These are phyloP conservation scores for Penaeus indicus DNA, from an alignment of 1,140 invertebrate species.

Conservation along the genomic window DNA sequence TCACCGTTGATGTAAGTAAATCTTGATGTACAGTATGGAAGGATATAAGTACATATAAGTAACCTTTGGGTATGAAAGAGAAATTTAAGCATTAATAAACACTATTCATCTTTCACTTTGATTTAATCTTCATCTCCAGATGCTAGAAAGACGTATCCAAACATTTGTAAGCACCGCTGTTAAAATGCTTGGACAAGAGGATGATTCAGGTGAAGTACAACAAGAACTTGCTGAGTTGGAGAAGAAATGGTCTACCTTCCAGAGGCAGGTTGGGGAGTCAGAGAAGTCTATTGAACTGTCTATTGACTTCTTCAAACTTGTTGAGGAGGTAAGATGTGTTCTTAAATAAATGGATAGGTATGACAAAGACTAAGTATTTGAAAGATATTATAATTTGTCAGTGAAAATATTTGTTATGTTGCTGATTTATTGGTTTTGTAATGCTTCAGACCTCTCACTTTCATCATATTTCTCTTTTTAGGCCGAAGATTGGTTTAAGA, in stretches of 20 bases:
- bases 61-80: too few species aligned
- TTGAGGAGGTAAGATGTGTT: constrained; percentile 74
- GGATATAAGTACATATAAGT: too few species aligned
- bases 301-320: constrained; percentile 74
- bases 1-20: constrained; percentile 81
- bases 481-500: constrained; percentile 82
- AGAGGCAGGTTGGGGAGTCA: constrained; percentile 78
- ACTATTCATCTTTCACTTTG: too few species aligned
- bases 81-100: too few species aligned
- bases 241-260: constrained; percentile 81
- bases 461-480: constrained; percentile 66
- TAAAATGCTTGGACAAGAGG: constrained; percentile 74
- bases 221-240: constrained; percentile 78
- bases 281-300: constrained; percentile 75
- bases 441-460: neutral
- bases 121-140: constrained; percentile 69
- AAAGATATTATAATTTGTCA: neutral
- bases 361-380: neutral
- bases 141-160: constrained; percentile 81
- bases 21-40: too few species aligned
- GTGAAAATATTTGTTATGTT: neutral
- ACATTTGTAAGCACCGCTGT: constrained; percentile 81
- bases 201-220: constrained; percentile 71
- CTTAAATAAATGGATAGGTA: constrained; percentile 23
- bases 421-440: neutral